Evolutionary conservation across 2,888 invertebrate genomes (phyloP).

Genomic region (Cacoxenus indagator): DNA sequence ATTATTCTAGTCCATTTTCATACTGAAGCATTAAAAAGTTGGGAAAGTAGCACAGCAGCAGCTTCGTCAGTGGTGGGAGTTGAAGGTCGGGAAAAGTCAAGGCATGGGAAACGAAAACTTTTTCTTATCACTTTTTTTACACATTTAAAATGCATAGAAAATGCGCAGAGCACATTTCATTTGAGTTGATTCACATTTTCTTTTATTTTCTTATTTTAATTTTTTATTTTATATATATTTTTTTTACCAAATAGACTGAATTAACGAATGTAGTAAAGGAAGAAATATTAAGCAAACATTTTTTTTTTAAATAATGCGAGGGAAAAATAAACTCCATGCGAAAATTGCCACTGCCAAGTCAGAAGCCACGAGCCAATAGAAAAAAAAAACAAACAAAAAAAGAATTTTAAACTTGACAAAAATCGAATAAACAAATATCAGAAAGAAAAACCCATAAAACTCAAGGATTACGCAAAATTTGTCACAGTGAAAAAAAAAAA

Average conservation of each 20-base stretch:
- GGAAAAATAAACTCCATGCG: slow-evolving; percentile 25
- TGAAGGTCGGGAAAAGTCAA: not conserved
- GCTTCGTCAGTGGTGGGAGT: not conserved
- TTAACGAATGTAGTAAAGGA: slow-evolving; percentile 34
- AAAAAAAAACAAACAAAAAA: slow-evolving; percentile 25
- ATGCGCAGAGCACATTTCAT: slow-evolving; percentile 19
- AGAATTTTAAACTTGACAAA: slow-evolving; percentile 13
- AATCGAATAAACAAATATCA: slow-evolving; percentile 24
- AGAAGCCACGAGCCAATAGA: slow-evolving; percentile 34
- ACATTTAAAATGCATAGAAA: slow-evolving; percentile 24
- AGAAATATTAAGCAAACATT: slow-evolving; percentile 24
- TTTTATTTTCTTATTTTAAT: slow-evolving; percentile 31
- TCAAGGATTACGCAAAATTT: not conserved
- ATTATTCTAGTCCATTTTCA: slow-evolving; percentile 43
- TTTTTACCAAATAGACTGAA: slow-evolving; percentile 65
- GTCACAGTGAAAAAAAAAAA: no score
- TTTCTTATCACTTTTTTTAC: slow-evolving; percentile 18
- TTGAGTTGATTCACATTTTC: slow-evolving; percentile 23
- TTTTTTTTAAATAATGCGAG: slow-evolving; percentile 26
- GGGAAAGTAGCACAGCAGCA: not conserved
- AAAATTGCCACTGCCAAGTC: slow-evolving; percentile 51
- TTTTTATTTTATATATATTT: slow-evolving; percentile 31
- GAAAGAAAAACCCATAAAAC: slow-evolving; percentile 33
- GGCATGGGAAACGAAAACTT: slow-evolving; percentile 22
- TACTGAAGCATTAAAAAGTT: slow-evolving; percentile 27